Percentiles rank a stretch among this genome's conserved stretches.
These are phyloP conservation scores for Zaprionus taronus DNA, from an alignment of 1,140 invertebrate species.

Conservation along the genomic window DNA sequence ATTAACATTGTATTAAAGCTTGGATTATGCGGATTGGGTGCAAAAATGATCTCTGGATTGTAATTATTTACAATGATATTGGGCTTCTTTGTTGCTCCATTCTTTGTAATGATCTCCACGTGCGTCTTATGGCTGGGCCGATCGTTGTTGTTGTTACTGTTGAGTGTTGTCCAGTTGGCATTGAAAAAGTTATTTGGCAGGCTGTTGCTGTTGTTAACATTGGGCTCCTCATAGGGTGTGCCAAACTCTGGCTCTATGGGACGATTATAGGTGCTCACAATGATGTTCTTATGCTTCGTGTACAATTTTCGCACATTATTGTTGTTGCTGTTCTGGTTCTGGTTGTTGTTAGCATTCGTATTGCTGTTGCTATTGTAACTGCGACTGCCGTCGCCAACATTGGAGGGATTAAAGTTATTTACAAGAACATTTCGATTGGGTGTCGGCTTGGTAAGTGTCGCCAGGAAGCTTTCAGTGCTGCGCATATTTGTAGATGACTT, in stretches of 20 bases:
- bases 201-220: constrained; percentile 69
- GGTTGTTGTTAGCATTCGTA: constrained; percentile 43
- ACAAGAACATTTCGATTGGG: constrained; percentile 84
- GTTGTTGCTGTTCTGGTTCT: constrained; percentile 52
- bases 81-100: constrained; percentile 85
- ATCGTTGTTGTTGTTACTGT: constrained; percentile 55
- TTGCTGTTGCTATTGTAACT: constrained; percentile 68
- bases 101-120: constrained; percentile 87
- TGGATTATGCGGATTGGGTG: constrained; percentile 84
- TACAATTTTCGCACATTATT: constrained; percentile 74
- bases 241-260: constrained; percentile 74
- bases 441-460: constrained; percentile 71
- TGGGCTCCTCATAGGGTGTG: constrained; percentile 72
- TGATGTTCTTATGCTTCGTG: constrained; percentile 83
- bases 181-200: constrained; percentile 83
- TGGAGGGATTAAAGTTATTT: constrained; percentile 84
- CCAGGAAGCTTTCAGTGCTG: constrained; percentile 72
- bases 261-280: constrained; percentile 81
- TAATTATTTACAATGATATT: constrained; percentile 84
- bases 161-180: constrained; percentile 83
- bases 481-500: constrained; percentile 61
- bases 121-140: constrained; percentile 87
- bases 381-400: constrained; percentile 67
- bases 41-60: constrained; percentile 82
- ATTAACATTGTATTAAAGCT: constrained; percentile 85